phyloP scores from a whole-genome alignment of 2,888 invertebrate species.

The Synergus gifuensis region DNA sequence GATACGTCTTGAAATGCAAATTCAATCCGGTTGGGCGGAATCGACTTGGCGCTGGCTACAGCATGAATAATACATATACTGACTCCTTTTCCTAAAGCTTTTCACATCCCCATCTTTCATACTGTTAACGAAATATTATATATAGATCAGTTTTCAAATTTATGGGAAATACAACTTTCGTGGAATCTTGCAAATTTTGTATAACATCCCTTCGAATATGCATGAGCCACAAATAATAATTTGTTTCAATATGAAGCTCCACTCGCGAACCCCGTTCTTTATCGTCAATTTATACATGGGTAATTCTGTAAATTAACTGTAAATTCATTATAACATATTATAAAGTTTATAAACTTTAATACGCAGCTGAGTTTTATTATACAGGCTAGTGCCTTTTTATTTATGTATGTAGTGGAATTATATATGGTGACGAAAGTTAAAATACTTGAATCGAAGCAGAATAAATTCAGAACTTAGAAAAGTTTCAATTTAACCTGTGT shows the following conservation, averaged over 20 bases:
- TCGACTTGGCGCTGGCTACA: conserved; percentile 63
- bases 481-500: too few relatives aligned
- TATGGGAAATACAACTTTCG: neutral
- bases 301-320: too few relatives aligned
- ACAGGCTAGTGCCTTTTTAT: too few relatives aligned
- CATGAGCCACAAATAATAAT: conserved; percentile 16
- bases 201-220: neutral
- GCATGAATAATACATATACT: conserved; percentile 68
- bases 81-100: conserved; percentile 48
- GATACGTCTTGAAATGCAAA: conserved; percentile 69
- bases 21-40: conserved; percentile 66
- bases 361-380: too few relatives aligned
- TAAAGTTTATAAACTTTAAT: too few relatives aligned
- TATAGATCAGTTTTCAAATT: neutral
- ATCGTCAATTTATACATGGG: too few relatives aligned
- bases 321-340: too few relatives aligned
- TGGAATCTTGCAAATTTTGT: conserved; percentile 2
- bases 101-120: conserved; percentile 34
- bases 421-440: too few relatives aligned
- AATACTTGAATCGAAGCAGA: too few relatives aligned
- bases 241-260: conserved; percentile 2
- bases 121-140: neutral
- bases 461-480: too few relatives aligned
- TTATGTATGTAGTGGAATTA: too few relatives aligned
- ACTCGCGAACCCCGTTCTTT: neutral